Base-by-base conservation (phyloP, 35 echinoderm and acorn worm species). In the Ophiothrix spiculata region DNA sequence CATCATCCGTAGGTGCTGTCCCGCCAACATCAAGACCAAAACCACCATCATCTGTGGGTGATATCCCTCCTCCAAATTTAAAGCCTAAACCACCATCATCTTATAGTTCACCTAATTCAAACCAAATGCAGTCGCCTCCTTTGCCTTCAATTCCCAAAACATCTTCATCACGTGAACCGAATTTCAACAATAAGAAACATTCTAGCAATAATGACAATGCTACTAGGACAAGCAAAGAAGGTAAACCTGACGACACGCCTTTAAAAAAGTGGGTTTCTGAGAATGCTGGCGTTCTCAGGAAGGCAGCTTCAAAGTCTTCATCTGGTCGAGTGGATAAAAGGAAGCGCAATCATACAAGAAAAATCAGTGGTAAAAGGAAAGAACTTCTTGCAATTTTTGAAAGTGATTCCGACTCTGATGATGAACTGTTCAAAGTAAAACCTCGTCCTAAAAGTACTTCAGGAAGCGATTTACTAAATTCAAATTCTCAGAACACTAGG, bases 321-420 rank as follows among this genome's bases (percentile, higher is more conserved):
- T 49, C 80, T 37, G 33, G 21, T 16, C 34, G 2, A 12, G 12
- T 36, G 12, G 76, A 1, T 34, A 78, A 78, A 31, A 64, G n/a
- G 39, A 75, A 75, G 11, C 36, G 23, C n/a, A 85, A 75, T 14
- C 75, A 87, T 29, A 6, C 23, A 15, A 60, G 64, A 25, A 76
- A 36, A 56, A 75, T 39, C 29, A 31, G 78, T 31, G 77, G 77
- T 32, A 85, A 78, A 78, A 63, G 85, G 34, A 42, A 64, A 34
- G 89, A 85, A 37, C 75, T 91, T 23, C 76, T 60, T 75, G 89
- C 83, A 29, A 91, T 86, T 39, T 91, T 91, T 80, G 75, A 86
- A 35, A 91, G 89, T 79, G 84, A 84, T 80, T 91, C 89, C 35
- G 89, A 91, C 29, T 83, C 85, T 77, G 88, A 90, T 32, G 88